Conservation (phyloP, 2,113 vertebrate genomes). For the Tetrax tetrax region DNA sequence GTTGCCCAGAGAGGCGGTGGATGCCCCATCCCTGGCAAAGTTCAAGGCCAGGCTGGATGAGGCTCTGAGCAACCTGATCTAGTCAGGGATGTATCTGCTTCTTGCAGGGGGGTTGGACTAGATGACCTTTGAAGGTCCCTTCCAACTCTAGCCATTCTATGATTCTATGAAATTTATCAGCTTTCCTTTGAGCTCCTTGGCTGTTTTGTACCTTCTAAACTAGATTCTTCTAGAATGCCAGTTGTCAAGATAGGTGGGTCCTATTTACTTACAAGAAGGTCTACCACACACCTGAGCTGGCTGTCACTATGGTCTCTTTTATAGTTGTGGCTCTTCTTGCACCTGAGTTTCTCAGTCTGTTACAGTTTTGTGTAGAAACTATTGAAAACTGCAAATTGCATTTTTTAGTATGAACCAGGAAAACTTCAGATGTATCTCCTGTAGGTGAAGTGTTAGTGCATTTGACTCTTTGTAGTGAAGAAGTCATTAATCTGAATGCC, state of each 20-base stretch:
- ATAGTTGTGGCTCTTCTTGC: not conserved
- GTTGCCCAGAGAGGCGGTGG: too few species aligned
- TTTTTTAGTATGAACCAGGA: not conserved
- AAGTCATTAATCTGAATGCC: not conserved
- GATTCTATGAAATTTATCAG: too few species aligned
- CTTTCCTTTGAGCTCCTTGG: not conserved
- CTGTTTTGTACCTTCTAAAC: not conserved
- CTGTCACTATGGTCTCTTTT: not conserved
- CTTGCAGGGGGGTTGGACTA: too few species aligned
- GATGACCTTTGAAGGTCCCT: too few species aligned
- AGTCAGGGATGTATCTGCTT: too few species aligned
- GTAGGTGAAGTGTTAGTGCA: not conserved
- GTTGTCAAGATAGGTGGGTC: not conserved
- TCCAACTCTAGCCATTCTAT: too few species aligned
- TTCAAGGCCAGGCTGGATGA: too few species aligned
- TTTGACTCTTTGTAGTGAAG: not conserved
- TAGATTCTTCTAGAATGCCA: not conserved
- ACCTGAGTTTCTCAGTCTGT: not conserved
- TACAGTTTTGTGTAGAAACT: not conserved
- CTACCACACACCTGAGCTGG: not conserved
- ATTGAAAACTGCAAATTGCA: not conserved
- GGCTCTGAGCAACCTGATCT: too few species aligned
- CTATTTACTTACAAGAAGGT: not conserved
- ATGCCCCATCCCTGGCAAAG: too few species aligned
- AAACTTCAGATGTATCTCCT: not conserved